Evolutionary conservation across 2,888 invertebrate species (phyloP).

Genomic region (Rhopalosiphum nymphaeae): DNA sequence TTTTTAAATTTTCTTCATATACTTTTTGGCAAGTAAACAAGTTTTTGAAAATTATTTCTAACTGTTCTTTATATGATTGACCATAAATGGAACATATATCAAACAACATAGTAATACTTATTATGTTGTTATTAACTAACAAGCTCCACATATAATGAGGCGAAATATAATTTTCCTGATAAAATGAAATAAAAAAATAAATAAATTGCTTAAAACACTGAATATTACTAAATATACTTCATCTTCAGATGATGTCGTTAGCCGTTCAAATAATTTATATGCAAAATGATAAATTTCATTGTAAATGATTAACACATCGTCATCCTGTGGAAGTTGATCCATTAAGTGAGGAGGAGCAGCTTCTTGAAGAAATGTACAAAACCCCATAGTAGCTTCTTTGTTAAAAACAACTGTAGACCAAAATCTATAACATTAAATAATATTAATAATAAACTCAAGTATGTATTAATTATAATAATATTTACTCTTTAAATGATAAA

Average conservation of each 20-base stretch:
- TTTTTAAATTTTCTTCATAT: constrained; percentile 67
- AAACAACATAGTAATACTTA: constrained; percentile 86
- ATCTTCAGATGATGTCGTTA: constrained; percentile 46
- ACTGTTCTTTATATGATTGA: constrained; percentile 75
- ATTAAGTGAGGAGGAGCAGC: constrained; percentile 79
- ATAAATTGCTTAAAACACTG: background rate
- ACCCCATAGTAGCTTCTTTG: constrained; percentile 38
- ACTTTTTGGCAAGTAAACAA: constrained; percentile 78
- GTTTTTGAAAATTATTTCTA: constrained; percentile 77
- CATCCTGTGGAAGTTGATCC: constrained; percentile 71
- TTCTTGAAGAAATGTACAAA: constrained; percentile 77
- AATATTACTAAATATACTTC: constrained; percentile 14
- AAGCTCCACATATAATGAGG: constrained; percentile 77
- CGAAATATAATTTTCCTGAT: constrained; percentile 75
- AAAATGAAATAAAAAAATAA: constrained; percentile 53
- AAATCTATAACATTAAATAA: constrained; percentile 43
- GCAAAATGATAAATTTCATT: constrained; percentile 71
- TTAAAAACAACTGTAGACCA: constrained; percentile 54
- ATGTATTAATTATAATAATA: background rate
- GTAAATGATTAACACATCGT: constrained; percentile 74
- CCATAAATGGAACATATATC: constrained; percentile 84
- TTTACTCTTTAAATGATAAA: constrained; percentile 40
- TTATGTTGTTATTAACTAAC: constrained; percentile 83
- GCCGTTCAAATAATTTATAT: constrained; percentile 43
- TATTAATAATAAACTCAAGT: background rate